Percentiles rank a stretch among this genome's conserved stretches.
Evolutionary conservation across 2,797 vertebrate species (phyloP).

Genomic region (Platyrinchus mystaceus): DNA sequence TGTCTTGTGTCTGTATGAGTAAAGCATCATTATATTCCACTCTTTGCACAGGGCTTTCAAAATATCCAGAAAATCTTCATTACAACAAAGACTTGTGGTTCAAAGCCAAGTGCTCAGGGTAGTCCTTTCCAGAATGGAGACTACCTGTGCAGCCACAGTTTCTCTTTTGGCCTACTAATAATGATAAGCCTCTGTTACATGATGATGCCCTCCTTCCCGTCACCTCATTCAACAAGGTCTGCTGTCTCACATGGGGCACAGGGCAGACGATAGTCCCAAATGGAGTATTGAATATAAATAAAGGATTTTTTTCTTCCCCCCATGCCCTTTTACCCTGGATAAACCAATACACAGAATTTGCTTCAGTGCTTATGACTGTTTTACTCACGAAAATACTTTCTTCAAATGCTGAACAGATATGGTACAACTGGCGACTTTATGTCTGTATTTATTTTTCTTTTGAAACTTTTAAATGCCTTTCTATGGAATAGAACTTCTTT

Average conservation of each 20-base stretch:
- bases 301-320: not conserved
- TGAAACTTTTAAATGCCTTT: not conserved
- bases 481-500: not conserved
- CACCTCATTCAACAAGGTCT: not conserved
- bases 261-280: not conserved
- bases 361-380: not conserved
- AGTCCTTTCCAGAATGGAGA: not conserved
- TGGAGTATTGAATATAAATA: rapidly evolving
- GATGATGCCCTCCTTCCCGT: not conserved
- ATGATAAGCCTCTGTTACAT: not conserved
- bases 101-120: not conserved
- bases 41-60: not conserved
- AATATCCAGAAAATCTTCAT: not conserved
- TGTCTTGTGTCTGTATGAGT: not conserved
- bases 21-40: not conserved
- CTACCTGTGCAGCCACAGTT: not conserved
- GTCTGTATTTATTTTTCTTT: not conserved
- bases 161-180: not conserved
- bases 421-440: not conserved
- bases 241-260: not conserved
- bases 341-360: not conserved
- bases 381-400: not conserved
- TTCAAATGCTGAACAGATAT: not conserved
- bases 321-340: not conserved
- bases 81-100: not conserved